Evolutionary conservation across 2,113 vertebrate species (phyloP), one percentile per base, ranked within the genome.

Genomic region (Ictalurus furcatus): DNA sequence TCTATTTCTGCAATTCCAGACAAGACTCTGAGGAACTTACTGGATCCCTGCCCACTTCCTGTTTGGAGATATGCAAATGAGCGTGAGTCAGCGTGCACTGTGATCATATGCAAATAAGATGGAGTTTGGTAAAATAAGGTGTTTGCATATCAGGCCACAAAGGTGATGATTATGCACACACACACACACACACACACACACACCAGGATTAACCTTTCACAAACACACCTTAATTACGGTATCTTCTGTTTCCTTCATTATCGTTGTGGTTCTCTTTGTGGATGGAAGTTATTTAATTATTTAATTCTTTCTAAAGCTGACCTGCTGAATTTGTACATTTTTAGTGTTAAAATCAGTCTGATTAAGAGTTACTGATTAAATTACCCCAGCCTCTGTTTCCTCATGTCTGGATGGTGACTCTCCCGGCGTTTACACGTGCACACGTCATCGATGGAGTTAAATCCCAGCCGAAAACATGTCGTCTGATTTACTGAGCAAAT

Each of bases 31-130:
- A 40, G 17, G 6, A 78, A 61, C 11, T 58, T 9, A n/a, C 34
- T n/a, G 58, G 14, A 59, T 13, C 25, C 2, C 40, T 76, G 21
- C 74, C 37, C 76, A 80, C 48, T 76, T 59, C 69, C 21, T 86
- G 71, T 86, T 74, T 86, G 71, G 85, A 23, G 12, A 69, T 3
- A 81, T 40, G 40, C 34, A 82, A 82, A 88, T 37, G 48, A 69
- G 61, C n/a, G 12, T 12, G 63, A 7, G 16, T 48, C 34, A 28
- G 17, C 30, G 13, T 34, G 59, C 8, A 1, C 16, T 54, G 19
- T 82, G 48, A 37, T 63, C 63, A 82, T 34, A 88, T 88, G 71
- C 37, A 86, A 86, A 86, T 86, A 7, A 25, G 44, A 65, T 65
- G 34, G 58, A 19, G 2, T 61, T 44, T 0, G 23, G 34, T 61